Base-by-base conservation (phyloP, 1,140 invertebrate genomes). In the Galendromus occidentalis region DNA sequence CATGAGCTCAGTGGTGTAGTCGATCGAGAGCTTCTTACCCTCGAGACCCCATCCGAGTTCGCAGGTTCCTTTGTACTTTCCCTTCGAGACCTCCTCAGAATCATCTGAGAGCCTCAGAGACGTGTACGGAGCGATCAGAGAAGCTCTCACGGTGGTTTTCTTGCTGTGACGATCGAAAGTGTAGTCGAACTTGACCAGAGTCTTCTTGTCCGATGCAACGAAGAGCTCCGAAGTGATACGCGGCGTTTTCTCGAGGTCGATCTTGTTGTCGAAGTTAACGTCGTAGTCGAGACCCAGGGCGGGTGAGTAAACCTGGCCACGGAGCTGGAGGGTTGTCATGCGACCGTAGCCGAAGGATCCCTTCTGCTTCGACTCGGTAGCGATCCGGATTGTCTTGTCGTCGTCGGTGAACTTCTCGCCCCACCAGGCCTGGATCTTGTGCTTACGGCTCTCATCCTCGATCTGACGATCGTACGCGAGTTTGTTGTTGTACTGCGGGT, bases 361-460 rank as follows among this genome's bases (percentile, higher is more conserved):
- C 22, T 59, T 59, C 22, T 25, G n/a, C 22, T 59, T 59, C 25
- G 22, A 25, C 17, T 59, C 51, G 51, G 25, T 14, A 22, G 25
- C 33, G 51, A 59, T 25, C 14, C 33, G 25, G 14, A 59, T 25
- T 12, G 51, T 59, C 9, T 59, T 59, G 22, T 14, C 33, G 4
- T 59, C 51, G 25, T 59, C 51, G 22, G 25, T 25, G 51, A 59
- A 59, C 51, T 59, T 25, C 14, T 25, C 51, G 51, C 51, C 51
- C 51, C 51, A 59, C 51, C 51, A 59, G 20, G 33, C 22, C 22
- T 59, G 51, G 25, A 59, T 22, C 51, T 59, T 59, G 51, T 59
- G 51, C 25, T 25, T 59, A 14, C 51, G 12, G 22, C 20, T 59
- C 1, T 59, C 51, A 2, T 22, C 22, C 25, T 14, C 51, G 9